Base-by-base conservation (phyloP, 2,797 vertebrate species). In the Chromobotia macracanthus region DNA sequence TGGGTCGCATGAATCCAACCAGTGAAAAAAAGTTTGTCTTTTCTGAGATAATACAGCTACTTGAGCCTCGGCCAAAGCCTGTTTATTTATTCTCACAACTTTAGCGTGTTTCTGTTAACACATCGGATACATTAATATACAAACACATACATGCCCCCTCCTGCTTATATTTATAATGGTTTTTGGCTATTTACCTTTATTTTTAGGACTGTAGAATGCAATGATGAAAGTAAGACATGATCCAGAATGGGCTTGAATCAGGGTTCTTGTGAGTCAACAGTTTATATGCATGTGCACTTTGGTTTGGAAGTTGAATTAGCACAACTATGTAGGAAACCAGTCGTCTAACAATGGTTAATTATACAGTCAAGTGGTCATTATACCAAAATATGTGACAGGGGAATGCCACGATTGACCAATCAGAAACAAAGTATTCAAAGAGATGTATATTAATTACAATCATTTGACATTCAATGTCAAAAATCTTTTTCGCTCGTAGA, bases 71-170 rank as follows among this genome's bases (percentile, higher is more conserved):
- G 71, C 88, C 88, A 87, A 82, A 84, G 81, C 10, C 48, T 78
- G 92, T 93, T 94, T 93, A 93, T 94, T 94, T 94, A 90, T 90
- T 90, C 90, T 92, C 90, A 92, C 90, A 91, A 89, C n/a, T 90
- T 93, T 84, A 28, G 86, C 87, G 86, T 88, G 87, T 91, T 91
- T 88, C 89, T 86, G 28, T 89, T 89, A 89, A 87, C 68, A 80
- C 81, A 81, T 50, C 35, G 61, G 71, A 79, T 31, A 51, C 75
- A 68, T 55, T 55, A 71, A 72, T 71, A 81, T 69, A 82, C 79
- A 76, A 64, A 77, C 72, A 68, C 66, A 69, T 5, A 21, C 75
- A 67, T 31, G 61, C 51, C 18, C 21, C 41, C 18, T 72, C 15
- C 16, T 50, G 28, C 60, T 9, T 21, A 46, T 53, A 55, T 21